phyloP scores from a whole-genome alignment of 1,140 invertebrate species.

The Pseudomyrmex concolor region DNA sequence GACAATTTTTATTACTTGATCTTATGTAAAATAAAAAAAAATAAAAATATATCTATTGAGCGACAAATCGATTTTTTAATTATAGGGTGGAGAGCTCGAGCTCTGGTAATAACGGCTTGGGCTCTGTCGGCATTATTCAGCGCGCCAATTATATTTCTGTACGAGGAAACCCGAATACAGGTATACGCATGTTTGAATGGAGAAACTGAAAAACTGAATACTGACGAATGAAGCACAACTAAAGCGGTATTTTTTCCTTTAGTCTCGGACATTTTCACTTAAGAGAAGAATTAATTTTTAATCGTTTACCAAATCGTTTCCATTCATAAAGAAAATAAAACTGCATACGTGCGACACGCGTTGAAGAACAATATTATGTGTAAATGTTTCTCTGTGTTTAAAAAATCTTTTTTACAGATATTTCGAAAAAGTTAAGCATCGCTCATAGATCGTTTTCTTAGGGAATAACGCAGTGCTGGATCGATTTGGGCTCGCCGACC shows the following conservation, averaged over 20 bases:
- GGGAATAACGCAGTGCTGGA: slow-evolving; percentile 95
- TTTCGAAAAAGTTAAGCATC: not conserved
- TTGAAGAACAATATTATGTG: not conserved
- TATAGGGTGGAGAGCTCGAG: slow-evolving; percentile 92
- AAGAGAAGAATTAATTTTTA: not conserved
- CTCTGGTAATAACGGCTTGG: slow-evolving; percentile 93
- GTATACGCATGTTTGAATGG: slow-evolving; percentile 79
- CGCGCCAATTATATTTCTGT: slow-evolving; percentile 92
- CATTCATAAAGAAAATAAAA: not conserved
- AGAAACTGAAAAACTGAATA: no score
- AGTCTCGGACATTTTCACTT: not conserved
- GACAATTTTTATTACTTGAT: no score
- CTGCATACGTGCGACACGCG: not conserved
- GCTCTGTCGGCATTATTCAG: slow-evolving; percentile 93
- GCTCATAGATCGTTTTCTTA: slow-evolving; percentile 68
- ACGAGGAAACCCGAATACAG: slow-evolving; percentile 91
- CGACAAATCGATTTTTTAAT: slow-evolving; percentile 65
- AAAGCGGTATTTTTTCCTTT: no score
- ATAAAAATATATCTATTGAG: not conserved
- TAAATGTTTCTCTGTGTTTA: not conserved
- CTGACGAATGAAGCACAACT: not conserved
- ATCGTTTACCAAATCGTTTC: not conserved
- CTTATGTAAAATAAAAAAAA: not conserved
- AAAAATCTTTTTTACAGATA: not conserved
- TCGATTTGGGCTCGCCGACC: slow-evolving; percentile 90